Base-by-base conservation (phyloP, 2,888 invertebrate genomes). In the Rhodophaea formosa region DNA sequence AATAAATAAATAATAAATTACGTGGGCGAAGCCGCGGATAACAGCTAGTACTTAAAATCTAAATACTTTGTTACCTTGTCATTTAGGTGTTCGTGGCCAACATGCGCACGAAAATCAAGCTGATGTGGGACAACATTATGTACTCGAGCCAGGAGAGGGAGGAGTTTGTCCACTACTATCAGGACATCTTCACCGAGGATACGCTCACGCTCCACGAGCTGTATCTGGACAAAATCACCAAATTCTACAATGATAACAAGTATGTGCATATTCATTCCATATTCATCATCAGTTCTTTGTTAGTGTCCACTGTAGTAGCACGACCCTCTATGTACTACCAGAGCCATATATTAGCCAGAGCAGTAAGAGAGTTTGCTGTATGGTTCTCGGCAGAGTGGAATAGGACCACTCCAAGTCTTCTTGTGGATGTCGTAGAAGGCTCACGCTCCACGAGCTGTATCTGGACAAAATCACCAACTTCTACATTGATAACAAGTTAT, bases 391-490 rank as follows among this genome's bases (percentile, higher is more conserved):
- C n/a, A n/a, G n/a, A n/a, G n/a, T n/a, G n/a, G n/a, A n/a, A n/a
- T n/a, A n/a, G n/a, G n/a, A n/a, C n/a, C n/a, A n/a, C n/a, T n/a
- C n/a, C n/a, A n/a, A n/a, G n/a, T n/a, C n/a, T n/a, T n/a, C n/a
- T n/a, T n/a, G n/a, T n/a, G n/a, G n/a, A n/a, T n/a, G n/a, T n/a
- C n/a, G n/a, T n/a, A n/a, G n/a, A n/a, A n/a, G n/a, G 0, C 87
- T 98, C 8, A 93, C 94, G 0, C 76, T 95, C 16, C 97, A 97
- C 74, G 97, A 98, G 77, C 78, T 94, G 49, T 96, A 98, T 79
- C 86, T 96, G 5, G 93, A 94, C 12, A 94, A 93, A 72, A 88
- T 97, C 35, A 93, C 93, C 53, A 88, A 86, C 14, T 95, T 91
- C 77, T 95, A 95, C 72, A 87, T 93, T 53, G 90, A 92, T 0